phyloP scores from a whole-genome alignment of 2,797 vertebrate species.

The Tarsius wallacei region DNA sequence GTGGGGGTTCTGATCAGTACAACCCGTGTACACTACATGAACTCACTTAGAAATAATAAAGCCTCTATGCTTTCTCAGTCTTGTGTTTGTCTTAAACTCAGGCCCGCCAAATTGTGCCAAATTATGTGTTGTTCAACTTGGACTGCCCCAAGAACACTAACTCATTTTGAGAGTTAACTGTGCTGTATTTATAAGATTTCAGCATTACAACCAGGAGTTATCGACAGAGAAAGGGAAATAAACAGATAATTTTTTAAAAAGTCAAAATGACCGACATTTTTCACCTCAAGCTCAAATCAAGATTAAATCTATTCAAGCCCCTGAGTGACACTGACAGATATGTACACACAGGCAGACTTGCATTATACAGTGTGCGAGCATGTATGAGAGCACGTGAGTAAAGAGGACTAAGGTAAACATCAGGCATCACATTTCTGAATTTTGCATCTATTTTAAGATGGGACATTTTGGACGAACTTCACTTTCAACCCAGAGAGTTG shows the following conservation, averaged over 20 bases:
- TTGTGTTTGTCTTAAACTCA: conserved; percentile 85
- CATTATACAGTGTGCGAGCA: not conserved
- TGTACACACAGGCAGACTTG: not conserved
- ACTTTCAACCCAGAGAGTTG: not conserved
- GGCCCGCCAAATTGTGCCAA: conserved; percentile 87
- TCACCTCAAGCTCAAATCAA: conserved; percentile 42
- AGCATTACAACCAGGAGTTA: conserved; percentile 81
- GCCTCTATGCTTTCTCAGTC: conserved; percentile 86
- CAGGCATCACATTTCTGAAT: not conserved
- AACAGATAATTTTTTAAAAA: conserved; percentile 70
- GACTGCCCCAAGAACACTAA: conserved; percentile 86
- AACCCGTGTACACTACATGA: conserved; percentile 60
- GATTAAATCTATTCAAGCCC: not conserved
- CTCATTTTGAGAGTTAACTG: conserved; percentile 87
- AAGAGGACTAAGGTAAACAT: not conserved
- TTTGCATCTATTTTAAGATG: conserved; percentile 49
- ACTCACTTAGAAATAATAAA: conserved; percentile 86
- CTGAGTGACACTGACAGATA: not conserved
- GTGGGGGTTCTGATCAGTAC: conserved; percentile 82
- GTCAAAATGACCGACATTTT: conserved; percentile 53
- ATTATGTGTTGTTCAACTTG: conserved; percentile 87
- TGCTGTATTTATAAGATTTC: conserved; percentile 84
- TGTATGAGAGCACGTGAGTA: not conserved
- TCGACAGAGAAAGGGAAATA: conserved; percentile 85
- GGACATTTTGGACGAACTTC: conserved; percentile 32